Percentiles rank a stretch among this genome's conserved stretches.
Evolutionary conservation across 1,140 invertebrate species (phyloP).

Genomic region (Drosophila chauvacae): DNA sequence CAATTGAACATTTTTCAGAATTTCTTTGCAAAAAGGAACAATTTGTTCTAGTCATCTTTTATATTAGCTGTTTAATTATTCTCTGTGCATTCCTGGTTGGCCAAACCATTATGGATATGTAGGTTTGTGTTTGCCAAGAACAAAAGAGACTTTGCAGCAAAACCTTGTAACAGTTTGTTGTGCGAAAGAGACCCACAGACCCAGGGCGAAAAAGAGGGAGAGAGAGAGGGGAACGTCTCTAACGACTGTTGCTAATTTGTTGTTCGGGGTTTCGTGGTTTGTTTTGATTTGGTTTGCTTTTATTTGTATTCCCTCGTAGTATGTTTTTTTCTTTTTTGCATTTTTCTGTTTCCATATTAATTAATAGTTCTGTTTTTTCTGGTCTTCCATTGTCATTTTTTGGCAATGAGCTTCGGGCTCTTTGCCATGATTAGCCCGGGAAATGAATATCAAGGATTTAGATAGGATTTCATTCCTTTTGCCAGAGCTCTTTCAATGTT

Average conservation of each 20-base stretch:
- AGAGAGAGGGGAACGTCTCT: background rate
- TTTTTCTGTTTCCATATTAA: slow-evolving; percentile 52
- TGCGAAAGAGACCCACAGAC: slow-evolving; percentile 25
- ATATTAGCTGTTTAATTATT: background rate
- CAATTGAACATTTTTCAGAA: no score
- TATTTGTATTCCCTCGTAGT: slow-evolving; percentile 32
- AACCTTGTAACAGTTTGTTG: slow-evolving; percentile 72
- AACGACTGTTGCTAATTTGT: slow-evolving; percentile 73
- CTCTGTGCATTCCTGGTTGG: slow-evolving; percentile 3
- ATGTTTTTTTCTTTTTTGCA: slow-evolving; percentile 12
- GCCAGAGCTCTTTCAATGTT: slow-evolving; percentile 1
- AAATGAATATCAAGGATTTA: slow-evolving; percentile 53
- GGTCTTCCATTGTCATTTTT: slow-evolving; percentile 57
- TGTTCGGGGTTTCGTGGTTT: slow-evolving; percentile 45
- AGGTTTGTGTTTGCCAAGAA: slow-evolving; percentile 45
- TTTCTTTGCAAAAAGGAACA: no score
- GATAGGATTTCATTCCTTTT: slow-evolving; percentile 14
- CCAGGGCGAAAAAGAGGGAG: background rate
- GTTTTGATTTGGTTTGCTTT: slow-evolving; percentile 59
- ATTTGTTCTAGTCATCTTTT: no score
- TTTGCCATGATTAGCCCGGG: slow-evolving; percentile 61
- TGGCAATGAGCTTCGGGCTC: slow-evolving; percentile 60
- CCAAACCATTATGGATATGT: slow-evolving; percentile 38
- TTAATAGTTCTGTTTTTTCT: slow-evolving; percentile 63
- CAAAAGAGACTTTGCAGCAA: slow-evolving; percentile 64